Percentiles rank a stretch among this genome's conserved stretches.
Evolutionary conservation across 2,888 invertebrate species (phyloP).

Genomic region (Erpobdella octoculata): DNA sequence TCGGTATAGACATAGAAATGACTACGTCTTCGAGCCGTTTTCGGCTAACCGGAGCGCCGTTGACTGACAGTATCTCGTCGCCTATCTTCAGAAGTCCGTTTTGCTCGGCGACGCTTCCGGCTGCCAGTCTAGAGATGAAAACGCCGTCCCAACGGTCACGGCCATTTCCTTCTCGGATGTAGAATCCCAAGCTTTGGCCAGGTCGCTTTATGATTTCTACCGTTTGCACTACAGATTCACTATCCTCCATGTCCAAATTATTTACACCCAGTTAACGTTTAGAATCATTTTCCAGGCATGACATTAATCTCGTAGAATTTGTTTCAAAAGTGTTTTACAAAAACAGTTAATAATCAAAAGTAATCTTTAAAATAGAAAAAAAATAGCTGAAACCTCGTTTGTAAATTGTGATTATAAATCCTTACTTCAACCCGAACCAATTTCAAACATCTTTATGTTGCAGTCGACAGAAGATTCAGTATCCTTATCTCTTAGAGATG

Average conservation of each 20-base stretch:
- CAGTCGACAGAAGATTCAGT: too few relatives aligned
- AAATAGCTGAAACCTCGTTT: too few relatives aligned
- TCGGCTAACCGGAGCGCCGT: constrained; percentile 89
- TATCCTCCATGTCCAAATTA: constrained; percentile 9
- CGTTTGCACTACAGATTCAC: constrained; percentile 42
- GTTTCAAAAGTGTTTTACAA: too few relatives aligned
- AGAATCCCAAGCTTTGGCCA: constrained; percentile 92
- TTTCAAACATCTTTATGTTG: too few relatives aligned
- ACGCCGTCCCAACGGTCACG: constrained; percentile 87
- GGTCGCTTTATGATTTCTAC: constrained; percentile 98
- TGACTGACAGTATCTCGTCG: constrained; percentile 95
- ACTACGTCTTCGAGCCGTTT: constrained; percentile 99
- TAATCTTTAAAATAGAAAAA: too few relatives aligned
- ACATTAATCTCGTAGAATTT: too few relatives aligned
- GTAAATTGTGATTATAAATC: too few relatives aligned
- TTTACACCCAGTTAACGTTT: too few relatives aligned
- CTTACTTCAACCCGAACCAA: too few relatives aligned
- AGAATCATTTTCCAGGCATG: too few relatives aligned
- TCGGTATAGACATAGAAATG: constrained; percentile 96
- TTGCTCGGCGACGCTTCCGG: constrained; percentile 92
- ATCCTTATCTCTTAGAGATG: too few relatives aligned
- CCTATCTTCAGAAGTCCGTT: constrained; percentile 94
- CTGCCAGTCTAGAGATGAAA: constrained; percentile 89
- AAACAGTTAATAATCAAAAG: too few relatives aligned
- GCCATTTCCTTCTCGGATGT: constrained; percentile 98